Evolutionary conservation across 2,797 vertebrate species (phyloP).

Genomic region (Smutsia gigantea): DNA sequence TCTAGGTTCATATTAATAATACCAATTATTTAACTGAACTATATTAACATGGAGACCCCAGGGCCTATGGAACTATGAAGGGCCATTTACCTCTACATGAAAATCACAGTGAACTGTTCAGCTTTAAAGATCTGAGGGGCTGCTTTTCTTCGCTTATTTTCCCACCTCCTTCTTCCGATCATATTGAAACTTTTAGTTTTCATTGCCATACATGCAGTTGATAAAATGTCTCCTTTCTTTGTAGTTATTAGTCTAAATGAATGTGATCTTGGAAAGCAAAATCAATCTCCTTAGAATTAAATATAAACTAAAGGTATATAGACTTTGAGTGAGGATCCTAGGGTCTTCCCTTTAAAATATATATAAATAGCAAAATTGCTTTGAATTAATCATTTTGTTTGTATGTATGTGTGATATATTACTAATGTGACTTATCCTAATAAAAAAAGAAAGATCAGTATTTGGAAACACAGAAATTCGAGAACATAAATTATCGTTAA

Average conservation of each 20-base stretch:
- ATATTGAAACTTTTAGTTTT: slow-evolving; percentile 14
- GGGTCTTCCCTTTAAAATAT: not conserved
- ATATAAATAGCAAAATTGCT: not conserved
- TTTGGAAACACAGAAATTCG: not conserved
- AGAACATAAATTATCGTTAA: not conserved
- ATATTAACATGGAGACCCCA: not conserved
- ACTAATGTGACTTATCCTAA: slow-evolving; percentile 4
- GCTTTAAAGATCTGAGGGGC: not conserved
- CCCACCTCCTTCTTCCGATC: not conserved
- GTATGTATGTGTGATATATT: not conserved
- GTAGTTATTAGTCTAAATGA: not conserved
- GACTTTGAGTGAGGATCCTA: not conserved
- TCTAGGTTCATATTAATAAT: slow-evolving; percentile 35
- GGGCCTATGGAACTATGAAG: not conserved
- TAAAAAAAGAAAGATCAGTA: not conserved
- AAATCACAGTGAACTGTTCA: not conserved
- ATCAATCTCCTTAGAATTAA: not conserved
- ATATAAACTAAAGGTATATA: not conserved
- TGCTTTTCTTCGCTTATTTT: not conserved
- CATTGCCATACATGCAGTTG: not conserved
- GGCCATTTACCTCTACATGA: not conserved
- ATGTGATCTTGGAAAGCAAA: not conserved
- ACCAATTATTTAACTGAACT: slow-evolving; percentile 42
- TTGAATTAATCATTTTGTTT: not conserved
- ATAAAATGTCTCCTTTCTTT: not conserved